Evolutionary conservation across 2,888 invertebrate genomes (phyloP), one percentile per base, ranked within the genome.

Genomic region (Aproaerema taeniolella): DNA sequence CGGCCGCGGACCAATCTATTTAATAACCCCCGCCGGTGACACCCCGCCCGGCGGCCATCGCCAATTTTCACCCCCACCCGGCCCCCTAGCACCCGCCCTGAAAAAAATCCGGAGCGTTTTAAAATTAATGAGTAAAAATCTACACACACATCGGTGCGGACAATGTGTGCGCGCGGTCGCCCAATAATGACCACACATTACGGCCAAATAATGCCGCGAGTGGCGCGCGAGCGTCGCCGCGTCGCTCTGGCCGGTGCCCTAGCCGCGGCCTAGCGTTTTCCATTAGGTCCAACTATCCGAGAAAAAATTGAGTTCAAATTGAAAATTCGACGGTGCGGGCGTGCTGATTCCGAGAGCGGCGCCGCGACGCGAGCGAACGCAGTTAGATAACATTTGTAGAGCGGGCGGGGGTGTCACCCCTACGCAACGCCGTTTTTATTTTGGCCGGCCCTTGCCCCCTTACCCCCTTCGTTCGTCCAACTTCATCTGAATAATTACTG

Each of bases 71-170:
- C 74, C 75, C 79, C 75, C 76, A 68, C 63, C 46, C 53, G 59
- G 64, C 77, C 77, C 80, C 80, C 78, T 72, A 72, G 78, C 80
- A 78, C 79, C 85, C 83, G 76, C 83, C 79, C 85, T 81, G 83
- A 82, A 87, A 86, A 87, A 87, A 87, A 87, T 87, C 86, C 87
- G 67, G 82, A 86, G 83, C 87, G 86, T 87, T 87, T 87, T 87
- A 87, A 87, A 87, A 87, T 87, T 87, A 87, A 87, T 87, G 87
- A 87, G 87, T 87, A 87, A 87, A 86, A 87, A 87, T 87, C 74
- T 78, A 87, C 87, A 83, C 85, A 85, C 82, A 83, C 87, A 80
- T 64, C 61, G 63, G 67, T 64, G 63, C 67, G 71, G 66, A 75
- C 79, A 74, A 74, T 71, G 64, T 75, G 82, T 77, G 69, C 62